phyloP scores from a whole-genome alignment of 2,888 invertebrate species.

The Aradus depressus region DNA sequence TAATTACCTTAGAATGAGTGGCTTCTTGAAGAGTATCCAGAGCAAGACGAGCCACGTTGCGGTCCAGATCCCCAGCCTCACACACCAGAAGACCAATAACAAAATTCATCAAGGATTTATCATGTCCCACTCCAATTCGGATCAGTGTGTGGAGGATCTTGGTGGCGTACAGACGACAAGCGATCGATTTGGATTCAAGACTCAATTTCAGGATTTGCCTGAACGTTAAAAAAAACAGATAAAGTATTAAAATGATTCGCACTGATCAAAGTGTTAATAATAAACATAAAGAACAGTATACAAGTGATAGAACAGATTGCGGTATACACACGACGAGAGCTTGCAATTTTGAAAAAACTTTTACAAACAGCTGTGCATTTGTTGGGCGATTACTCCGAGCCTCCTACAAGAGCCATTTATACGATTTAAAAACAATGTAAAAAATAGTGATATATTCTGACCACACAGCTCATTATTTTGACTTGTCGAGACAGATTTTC shows the following conservation, averaged over 20 bases:
- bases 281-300: no score
- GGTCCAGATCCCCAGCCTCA: constrained; percentile 74
- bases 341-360: no score
- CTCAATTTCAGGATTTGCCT: constrained; percentile 44
- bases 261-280: no score
- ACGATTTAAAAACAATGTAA: no score
- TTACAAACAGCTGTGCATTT: no score
- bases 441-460: no score
- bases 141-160: constrained; percentile 81
- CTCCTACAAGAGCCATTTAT: no score
- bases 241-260: background rate
- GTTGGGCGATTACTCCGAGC: no score
- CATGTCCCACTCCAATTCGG: constrained; percentile 58
- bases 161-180: constrained; percentile 71
- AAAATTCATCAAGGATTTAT: constrained; percentile 51
- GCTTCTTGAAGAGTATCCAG: constrained; percentile 80
- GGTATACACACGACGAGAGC: no score
- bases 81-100: constrained; percentile 71
- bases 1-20: constrained; percentile 65
- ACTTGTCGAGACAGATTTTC: no score
- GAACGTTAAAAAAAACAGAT: constrained; percentile 23
- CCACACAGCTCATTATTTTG: no score
- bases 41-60: constrained; percentile 67
- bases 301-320: no score
- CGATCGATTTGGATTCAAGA: constrained; percentile 41